Conservation (phyloP, 92 coral and sea anemone species). For the Isaurus tuberculatus region DNA sequence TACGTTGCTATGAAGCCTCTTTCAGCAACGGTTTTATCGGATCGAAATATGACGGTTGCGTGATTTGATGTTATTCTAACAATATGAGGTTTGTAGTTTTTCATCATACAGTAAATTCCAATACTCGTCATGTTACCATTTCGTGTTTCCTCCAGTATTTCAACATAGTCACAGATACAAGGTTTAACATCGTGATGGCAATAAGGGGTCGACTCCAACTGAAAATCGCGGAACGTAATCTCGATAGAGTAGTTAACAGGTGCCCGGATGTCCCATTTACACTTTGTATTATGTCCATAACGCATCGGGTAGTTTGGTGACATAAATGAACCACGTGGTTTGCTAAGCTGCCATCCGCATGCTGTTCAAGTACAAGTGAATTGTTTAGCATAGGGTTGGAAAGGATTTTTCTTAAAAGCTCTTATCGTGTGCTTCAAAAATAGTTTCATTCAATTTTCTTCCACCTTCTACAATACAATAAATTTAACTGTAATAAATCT, state of each 20-base stretch:
- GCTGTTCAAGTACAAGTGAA: constrained; percentile 1
- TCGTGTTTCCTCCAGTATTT: neutral
- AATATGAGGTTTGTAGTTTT: neutral
- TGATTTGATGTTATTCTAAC: neutral
- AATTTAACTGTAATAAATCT: too few species aligned
- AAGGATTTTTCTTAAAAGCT: too few species aligned
- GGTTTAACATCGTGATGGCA: neutral
- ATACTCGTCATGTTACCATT: neutral
- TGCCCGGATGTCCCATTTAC: constrained; percentile 47
- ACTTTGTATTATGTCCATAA: constrained; percentile 6
- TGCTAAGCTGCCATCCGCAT: constrained; percentile 24
- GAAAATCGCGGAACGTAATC: constrained; percentile 35
- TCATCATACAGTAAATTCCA: constrained; percentile 18
- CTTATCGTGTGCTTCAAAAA: too few species aligned
- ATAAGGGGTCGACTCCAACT: neutral
- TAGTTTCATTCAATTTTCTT: too few species aligned
- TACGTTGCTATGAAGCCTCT: constrained; percentile 35
- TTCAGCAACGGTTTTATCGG: neutral
- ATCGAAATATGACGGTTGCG: constrained; percentile 42
- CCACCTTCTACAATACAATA: too few species aligned
- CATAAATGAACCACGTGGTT: constrained; percentile 37
- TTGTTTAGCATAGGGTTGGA: too few species aligned
- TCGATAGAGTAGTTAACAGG: constrained; percentile 19
- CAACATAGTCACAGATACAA: constrained; percentile 29
- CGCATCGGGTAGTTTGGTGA: constrained; percentile 31